Percentiles rank a stretch among this genome's conserved stretches.
Evolutionary conservation across 2,797 vertebrate species (phyloP).

Genomic region (Pampus argenteus): DNA sequence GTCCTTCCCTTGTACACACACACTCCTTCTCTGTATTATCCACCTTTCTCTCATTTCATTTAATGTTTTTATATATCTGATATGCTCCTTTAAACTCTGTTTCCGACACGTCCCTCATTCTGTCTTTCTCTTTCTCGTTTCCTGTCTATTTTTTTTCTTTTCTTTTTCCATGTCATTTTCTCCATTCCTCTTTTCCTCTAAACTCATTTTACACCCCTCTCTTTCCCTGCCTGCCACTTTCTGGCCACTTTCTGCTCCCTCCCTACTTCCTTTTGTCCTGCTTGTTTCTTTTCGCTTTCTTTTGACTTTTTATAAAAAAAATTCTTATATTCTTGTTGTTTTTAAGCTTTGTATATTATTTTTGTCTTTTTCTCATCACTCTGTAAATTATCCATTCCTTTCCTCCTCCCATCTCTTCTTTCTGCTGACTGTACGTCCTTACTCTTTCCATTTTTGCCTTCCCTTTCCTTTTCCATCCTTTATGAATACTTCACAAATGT

Average conservation of each 20-base stretch:
- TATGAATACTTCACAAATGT: not conserved
- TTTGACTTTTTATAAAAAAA: not conserved
- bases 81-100: conserved; percentile 11
- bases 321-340: not conserved
- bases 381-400: not conserved
- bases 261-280: conserved; percentile 11
- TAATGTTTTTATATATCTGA: not conserved
- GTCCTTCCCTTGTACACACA: conserved; percentile 4
- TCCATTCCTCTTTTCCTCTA: conserved; percentile 14
- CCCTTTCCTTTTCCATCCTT: not conserved
- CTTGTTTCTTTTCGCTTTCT: not conserved
- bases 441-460: not conserved
- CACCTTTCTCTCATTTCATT: not conserved
- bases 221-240: conserved; percentile 32
- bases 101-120: not conserved
- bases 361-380: not conserved
- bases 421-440: too few relatives aligned
- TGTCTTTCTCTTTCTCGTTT: conserved; percentile 5
- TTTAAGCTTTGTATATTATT: not conserved
- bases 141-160: not conserved
- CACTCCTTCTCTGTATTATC: not conserved
- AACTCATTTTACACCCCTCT: conserved; percentile 53
- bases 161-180: conserved; percentile 1
- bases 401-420: too few relatives aligned
- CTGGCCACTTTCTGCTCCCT: conserved; percentile 41